phyloP scores from a whole-genome alignment of 2,113 vertebrate species.

The Leuciscus idus region DNA sequence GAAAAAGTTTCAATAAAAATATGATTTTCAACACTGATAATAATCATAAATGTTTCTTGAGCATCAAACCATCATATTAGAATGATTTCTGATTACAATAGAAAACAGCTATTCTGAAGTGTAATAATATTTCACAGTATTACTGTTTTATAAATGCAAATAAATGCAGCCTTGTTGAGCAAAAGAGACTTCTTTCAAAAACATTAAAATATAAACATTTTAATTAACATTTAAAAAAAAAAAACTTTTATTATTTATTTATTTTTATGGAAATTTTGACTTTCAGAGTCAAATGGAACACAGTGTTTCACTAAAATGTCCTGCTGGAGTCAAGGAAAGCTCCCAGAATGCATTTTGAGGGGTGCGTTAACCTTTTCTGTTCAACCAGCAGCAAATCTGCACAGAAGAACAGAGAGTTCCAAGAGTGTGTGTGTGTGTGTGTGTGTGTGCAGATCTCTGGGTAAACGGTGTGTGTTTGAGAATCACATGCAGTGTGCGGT shows the following conservation, averaged over 20 bases:
- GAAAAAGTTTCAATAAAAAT: no score
- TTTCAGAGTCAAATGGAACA: neutral
- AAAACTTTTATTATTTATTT: neutral
- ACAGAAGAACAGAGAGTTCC: slow-evolving; percentile 13
- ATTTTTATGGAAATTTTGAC: neutral
- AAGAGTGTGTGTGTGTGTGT: neutral
- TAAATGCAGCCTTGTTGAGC: neutral
- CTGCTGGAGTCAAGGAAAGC: neutral
- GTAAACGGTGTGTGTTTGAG: slow-evolving; percentile 47
- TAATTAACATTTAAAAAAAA: no score
- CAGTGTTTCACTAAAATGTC: neutral
- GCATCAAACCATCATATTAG: no score
- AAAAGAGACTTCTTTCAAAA: neutral
- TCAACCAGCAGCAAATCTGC: neutral
- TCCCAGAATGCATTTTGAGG: neutral
- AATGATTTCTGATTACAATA: no score
- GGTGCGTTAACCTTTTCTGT: neutral
- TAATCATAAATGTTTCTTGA: no score
- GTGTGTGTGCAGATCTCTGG: slow-evolving; percentile 5
- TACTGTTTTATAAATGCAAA: neutral
- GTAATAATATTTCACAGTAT: neutral
- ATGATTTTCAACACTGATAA: no score
- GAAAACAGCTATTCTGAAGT: neutral
- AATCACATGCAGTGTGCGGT: slow-evolving; percentile 27
- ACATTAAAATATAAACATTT: neutral